Evolutionary conservation across 2,113 vertebrate species (phyloP).

Genomic region (Elaphurus davidianus): DNA sequence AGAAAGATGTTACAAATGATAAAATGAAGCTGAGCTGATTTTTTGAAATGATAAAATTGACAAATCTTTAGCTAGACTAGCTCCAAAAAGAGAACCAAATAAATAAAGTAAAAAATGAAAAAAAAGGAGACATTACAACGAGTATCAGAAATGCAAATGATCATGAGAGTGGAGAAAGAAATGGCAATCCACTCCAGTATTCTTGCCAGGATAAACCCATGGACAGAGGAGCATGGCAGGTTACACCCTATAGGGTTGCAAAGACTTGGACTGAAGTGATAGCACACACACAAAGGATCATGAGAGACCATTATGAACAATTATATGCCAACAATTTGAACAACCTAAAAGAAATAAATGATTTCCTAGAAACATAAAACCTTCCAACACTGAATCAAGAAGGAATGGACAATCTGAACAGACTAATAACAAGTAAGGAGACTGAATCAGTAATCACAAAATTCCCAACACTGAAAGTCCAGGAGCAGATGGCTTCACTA

Average conservation of each 20-base stretch:
- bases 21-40: neutral
- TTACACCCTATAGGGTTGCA: neutral
- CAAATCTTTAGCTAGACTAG: neutral
- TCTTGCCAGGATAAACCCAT: neutral
- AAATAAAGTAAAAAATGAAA: neutral
- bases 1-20: neutral
- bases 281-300: neutral
- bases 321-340: neutral
- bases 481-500: neutral
- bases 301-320: neutral
- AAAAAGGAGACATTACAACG: neutral
- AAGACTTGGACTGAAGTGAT: neutral
- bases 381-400: neutral
- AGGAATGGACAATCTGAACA: neutral
- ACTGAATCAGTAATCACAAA: neutral
- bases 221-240: neutral
- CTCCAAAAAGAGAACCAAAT: neutral
- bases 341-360: neutral
- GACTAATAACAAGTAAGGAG: neutral
- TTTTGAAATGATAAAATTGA: neutral
- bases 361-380: neutral
- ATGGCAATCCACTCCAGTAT: neutral
- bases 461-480: neutral
- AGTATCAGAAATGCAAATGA: neutral
- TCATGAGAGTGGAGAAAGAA: neutral